Conservation (phyloP, 2,113 vertebrate genomes). For the Pelodiscus sinensis region DNA sequence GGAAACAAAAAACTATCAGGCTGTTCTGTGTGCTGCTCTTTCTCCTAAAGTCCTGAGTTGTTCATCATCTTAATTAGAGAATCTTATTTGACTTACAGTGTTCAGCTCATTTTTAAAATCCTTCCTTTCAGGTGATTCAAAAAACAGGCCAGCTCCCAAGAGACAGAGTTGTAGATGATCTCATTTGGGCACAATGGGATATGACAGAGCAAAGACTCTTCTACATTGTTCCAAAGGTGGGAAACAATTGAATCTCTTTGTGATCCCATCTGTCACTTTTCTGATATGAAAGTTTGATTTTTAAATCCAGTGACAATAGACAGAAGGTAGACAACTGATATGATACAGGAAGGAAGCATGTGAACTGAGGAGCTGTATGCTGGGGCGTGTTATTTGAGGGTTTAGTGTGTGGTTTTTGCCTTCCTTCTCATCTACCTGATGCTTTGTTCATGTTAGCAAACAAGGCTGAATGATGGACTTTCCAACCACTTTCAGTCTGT, state of each 20-base stretch:
- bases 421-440: neutral
- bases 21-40: neutral
- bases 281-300: neutral
- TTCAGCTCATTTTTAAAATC: neutral
- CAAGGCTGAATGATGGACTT: neutral
- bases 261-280: neutral
- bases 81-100: neutral
- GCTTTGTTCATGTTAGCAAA: neutral
- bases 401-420: conserved; percentile 41
- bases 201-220: conserved; percentile 89
- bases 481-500: neutral
- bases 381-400: conserved; percentile 34
- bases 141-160: conserved; percentile 84
- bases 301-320: neutral
- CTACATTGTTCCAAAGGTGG: conserved; percentile 86
- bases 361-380: neutral
- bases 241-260: neutral
- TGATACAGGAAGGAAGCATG: conserved; percentile 66
- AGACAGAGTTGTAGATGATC: conserved; percentile 88
- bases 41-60: neutral
- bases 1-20: neutral
- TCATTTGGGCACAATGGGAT: conserved; percentile 95
- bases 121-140: conserved; percentile 83
- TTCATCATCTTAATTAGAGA: neutral
- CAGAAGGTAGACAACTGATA: conserved; percentile 58